A percentile compares a stretch with the other conserved stretches of the same genome.
Evolutionary conservation across 2,888 invertebrate genomes (phyloP).

Genomic region (Acrobasis repandana): DNA sequence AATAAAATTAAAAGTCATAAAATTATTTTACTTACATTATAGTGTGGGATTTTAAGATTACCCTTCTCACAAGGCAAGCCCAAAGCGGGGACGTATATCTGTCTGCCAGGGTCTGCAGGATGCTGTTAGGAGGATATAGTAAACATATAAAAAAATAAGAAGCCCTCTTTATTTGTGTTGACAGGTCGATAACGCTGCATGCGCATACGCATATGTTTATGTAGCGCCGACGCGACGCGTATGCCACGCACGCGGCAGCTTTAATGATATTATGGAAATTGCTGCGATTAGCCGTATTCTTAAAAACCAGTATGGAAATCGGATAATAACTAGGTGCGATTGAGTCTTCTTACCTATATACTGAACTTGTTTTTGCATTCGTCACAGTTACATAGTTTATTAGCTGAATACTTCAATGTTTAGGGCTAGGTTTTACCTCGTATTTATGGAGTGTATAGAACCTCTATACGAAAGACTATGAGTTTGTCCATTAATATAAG

Average conservation of each 20-base stretch:
- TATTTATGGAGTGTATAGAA: too few species aligned
- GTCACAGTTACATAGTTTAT: conserved; percentile 10
- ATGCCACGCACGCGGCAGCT: conserved; percentile 7
- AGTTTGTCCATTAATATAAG: too few species aligned
- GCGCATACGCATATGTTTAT: neutral
- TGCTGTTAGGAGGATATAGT: too few species aligned
- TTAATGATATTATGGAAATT: conserved; percentile 22
- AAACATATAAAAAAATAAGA: too few species aligned
- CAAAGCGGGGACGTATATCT: too few species aligned
- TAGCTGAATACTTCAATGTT: neutral
- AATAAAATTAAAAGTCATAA: too few species aligned
- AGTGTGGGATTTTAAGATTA: too few species aligned
- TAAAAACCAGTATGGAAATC: conserved; percentile 17
- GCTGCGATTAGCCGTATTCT: conserved; percentile 19
- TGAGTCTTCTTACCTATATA: conserved; percentile 12
- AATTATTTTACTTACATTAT: too few species aligned
- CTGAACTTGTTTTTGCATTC: conserved; percentile 11
- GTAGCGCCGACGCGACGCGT: neutral
- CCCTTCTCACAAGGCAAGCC: too few species aligned
- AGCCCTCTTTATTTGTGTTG: neutral
- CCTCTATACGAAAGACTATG: too few species aligned
- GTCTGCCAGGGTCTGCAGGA: too few species aligned
- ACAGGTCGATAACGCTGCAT: neutral
- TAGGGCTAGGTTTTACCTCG: neutral
- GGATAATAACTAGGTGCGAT: conserved; percentile 12